These are phyloP conservation scores for Otis tarda DNA, from an alignment of 2,113 vertebrate species.

Conservation along the genomic window DNA sequence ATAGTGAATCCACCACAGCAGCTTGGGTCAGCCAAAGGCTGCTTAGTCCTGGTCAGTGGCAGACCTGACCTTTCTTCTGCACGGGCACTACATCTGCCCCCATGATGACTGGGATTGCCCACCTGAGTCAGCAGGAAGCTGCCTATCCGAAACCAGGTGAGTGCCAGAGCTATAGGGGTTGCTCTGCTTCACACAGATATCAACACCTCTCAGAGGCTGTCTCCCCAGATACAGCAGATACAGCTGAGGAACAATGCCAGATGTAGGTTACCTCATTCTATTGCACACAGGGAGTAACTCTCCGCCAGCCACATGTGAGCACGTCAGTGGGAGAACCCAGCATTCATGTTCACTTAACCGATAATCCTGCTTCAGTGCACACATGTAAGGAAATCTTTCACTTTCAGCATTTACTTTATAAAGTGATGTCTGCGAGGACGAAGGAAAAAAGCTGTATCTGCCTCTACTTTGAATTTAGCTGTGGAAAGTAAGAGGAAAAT, in stretches of 20 bases:
- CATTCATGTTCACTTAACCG: neutral
- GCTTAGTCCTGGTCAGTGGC: neutral
- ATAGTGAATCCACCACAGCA: neutral
- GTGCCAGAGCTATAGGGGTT: neutral
- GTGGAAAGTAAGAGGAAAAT: neutral
- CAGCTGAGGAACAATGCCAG: neutral
- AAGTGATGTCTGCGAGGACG: neutral
- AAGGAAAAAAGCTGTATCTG: neutral
- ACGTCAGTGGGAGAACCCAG: neutral
- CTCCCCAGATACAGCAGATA: neutral
- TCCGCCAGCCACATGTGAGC: neutral
- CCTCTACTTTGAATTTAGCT: neutral
- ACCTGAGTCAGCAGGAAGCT: neutral
- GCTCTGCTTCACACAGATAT: neutral
- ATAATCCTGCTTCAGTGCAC: neutral
- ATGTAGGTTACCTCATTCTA: neutral
- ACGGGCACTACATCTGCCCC: neutral
- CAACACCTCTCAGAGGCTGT: neutral
- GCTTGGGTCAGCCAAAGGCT: rapidly evolving
- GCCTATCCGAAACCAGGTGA: neutral
- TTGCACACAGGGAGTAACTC: neutral
- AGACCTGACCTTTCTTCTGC: neutral
- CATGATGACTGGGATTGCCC: neutral
- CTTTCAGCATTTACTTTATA: neutral
- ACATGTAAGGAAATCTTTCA: neutral